Base-by-base conservation (phyloP, 2,113 vertebrate species). In the Stigmatopora argus region DNA sequence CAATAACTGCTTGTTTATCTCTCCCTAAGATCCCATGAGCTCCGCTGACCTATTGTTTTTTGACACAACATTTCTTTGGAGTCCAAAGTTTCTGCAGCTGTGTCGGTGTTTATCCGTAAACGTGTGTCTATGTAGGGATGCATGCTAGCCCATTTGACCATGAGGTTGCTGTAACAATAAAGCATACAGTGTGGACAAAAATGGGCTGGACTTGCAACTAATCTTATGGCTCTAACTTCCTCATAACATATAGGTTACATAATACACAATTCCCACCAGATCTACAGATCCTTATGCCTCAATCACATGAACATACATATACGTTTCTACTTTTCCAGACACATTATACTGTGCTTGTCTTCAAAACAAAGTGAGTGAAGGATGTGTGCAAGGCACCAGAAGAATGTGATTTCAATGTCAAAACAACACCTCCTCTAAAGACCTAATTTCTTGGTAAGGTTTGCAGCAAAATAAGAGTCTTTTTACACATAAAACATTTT, bases 61-160 rank as follows among this genome's bases (percentile, higher is more conserved):
- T 77, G 66, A 73, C 17, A 83, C 51, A 53, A 53, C 77, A 68
- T 70, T 34, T 68, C 63, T 53, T 61, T 35, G 62, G 35, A 76
- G 52, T 72, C 62, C 67, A 77, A 34, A 67, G 55, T 57, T 18
- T 61, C 57, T 63, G 47, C 82, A 76, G 76, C 69, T 83, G 77
- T 71, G 60, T 61, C 58, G 31, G 58, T 63, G 68, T 41, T 41
- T 41, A 41, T 41, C 6, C 63, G 19, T 65, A 46, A 7, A 55
- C 26, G 56, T 26, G 68, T 10, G 44, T 41, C 38, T 41, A 10
- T 41, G 38, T 41, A 41, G 38, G 38, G 38, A 41, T 41, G 38
- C 38, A 41, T 41, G 38, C 38, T 10, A 8, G 38, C 38, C 38
- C 38, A 10, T 41, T 8, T 44, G 48, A 35, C 19, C 17, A 46